These are phyloP conservation scores for Cossypha caffra DNA, from an alignment of 2,797 vertebrate species.

Conservation along the genomic window DNA sequence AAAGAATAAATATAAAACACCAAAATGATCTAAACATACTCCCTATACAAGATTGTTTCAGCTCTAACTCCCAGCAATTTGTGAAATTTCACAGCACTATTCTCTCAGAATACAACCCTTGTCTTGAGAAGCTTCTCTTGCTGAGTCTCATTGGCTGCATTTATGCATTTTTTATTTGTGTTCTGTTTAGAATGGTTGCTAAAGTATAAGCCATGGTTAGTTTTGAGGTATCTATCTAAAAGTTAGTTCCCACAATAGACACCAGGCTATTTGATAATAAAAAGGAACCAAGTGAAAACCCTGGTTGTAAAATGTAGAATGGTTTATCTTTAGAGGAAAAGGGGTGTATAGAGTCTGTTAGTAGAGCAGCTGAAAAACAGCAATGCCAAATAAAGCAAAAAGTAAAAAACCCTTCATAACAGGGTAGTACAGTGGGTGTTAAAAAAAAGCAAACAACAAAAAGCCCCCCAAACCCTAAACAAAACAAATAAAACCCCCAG, in stretches of 20 bases:
- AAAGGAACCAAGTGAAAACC: not conserved
- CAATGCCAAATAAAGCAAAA: not conserved
- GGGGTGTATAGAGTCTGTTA: not conserved
- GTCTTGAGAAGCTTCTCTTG: not conserved
- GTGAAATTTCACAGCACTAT: not conserved
- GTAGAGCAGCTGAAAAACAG: not conserved
- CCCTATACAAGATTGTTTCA: not conserved
- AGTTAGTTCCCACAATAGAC: not conserved
- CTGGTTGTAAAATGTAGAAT: not conserved
- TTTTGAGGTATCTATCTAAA: not conserved
- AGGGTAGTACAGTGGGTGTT: fast-evolving
- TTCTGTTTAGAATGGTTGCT: not conserved
- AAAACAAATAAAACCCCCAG: not conserved
- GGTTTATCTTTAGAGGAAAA: not conserved
- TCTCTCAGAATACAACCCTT: not conserved
- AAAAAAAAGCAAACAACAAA: not conserved
- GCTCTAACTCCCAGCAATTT: not conserved
- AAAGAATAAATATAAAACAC: conserved; percentile 39
- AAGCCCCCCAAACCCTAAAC: not conserved
- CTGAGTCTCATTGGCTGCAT: not conserved
- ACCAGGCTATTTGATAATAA: not conserved
- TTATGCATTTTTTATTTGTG: not conserved
- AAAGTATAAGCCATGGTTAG: not conserved
- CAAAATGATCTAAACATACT: not conserved
- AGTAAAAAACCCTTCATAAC: not conserved